Conservation (phyloP, 2,113 vertebrate genomes). For the Thamnophis sirtalis region DNA sequence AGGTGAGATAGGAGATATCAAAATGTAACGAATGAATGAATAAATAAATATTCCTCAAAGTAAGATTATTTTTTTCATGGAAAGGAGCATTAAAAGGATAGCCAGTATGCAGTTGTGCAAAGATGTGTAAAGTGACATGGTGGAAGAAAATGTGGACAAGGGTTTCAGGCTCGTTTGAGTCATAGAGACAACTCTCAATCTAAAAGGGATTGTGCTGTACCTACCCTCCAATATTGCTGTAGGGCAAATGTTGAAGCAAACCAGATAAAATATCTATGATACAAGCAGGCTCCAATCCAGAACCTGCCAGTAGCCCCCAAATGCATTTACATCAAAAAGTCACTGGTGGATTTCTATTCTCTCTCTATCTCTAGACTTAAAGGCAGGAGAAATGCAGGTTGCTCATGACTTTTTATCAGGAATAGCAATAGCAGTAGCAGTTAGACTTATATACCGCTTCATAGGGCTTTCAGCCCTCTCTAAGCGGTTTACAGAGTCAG, state of each 20-base stretch:
- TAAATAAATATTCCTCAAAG: too few relatives aligned
- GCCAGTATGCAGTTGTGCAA: not conserved
- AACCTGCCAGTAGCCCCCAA: not conserved
- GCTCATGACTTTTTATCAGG: not conserved
- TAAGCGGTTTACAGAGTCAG: too few relatives aligned
- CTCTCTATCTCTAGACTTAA: not conserved
- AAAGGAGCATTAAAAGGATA: not conserved
- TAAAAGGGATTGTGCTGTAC: not conserved
- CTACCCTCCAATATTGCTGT: not conserved
- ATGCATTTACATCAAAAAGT: not conserved
- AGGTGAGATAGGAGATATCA: too few relatives aligned
- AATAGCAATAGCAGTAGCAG: too few relatives aligned
- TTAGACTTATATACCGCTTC: too few relatives aligned
- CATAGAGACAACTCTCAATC: not conserved
- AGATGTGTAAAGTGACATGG: not conserved
- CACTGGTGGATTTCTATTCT: not conserved
- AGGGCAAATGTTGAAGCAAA: not conserved
- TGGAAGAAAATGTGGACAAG: not conserved
- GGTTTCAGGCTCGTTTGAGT: not conserved
- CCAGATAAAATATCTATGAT: not conserved
- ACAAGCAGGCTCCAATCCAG: not conserved
- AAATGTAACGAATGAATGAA: too few relatives aligned
- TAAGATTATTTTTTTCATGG: not conserved
- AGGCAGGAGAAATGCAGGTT: not conserved
- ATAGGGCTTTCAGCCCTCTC: too few relatives aligned